Evolutionary conservation across 2,888 invertebrate genomes (phyloP), one percentile per base, ranked within the genome.

Genomic region (Odontothrips loti): DNA sequence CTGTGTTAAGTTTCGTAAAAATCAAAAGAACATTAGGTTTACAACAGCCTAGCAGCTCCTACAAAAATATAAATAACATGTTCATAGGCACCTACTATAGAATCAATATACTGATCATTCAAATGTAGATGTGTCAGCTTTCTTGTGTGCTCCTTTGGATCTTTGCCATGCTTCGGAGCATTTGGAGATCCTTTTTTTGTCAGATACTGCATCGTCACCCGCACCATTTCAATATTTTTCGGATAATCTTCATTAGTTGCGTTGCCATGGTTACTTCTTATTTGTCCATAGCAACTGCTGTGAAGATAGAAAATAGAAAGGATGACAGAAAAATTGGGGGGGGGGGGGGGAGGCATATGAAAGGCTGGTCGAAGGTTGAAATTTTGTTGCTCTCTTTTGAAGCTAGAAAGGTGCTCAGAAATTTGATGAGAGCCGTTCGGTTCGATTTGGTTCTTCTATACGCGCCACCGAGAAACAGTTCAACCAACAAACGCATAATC

Each of bases 81-180:
- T 23, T 75, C 6, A 23, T 23, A 10, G 58, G 27, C 23, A 75
- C 68, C 3, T 75, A 75, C 68, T 4, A 75, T 75, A 23, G 68
- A 75, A 27, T 75, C 68, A 27, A 75, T 75, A 27, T 75, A 75
- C 23, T 75, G 68, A 75, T 75, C 68, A 23, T 75, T 75, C 23
- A 75, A 27, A 75, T 75, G 27, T 27, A 75, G 12, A 75, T 75
- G 68, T 2, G 68, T 75, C 8, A 75, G 23, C 23, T 27, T 75
- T 27, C 68, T 75, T 75, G 68, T 27, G 23, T 75, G 68, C 23
- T 75, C 68, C 27, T 75, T 75, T 9, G 27, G 27, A 12, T 75
- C 68, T 27, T 75, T 75, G 1, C 27, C 27, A 27, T 75, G 68
- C 27, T 27, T 75, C 10, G 68, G 68, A 75, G 68, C 68, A 75